Base-by-base conservation (phyloP, 1,140 invertebrate genomes). In the Colletes gigas region DNA sequence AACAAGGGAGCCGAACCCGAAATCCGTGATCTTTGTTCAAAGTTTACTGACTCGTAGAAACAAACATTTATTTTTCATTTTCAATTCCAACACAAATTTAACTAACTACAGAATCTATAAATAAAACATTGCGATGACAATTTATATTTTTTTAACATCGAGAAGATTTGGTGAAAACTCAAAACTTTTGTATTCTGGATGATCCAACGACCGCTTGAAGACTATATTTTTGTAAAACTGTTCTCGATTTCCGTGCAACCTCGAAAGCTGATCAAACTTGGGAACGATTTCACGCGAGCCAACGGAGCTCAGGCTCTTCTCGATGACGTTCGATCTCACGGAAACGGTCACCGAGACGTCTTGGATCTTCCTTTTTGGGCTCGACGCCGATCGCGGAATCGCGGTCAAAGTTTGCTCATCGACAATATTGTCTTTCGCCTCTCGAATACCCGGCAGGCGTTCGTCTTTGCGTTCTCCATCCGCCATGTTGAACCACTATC, bases 401-500 rank as follows among this genome's bases (percentile, higher is more conserved):
- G 44, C 41, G 39, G 60, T 67, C 50, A 60, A 71, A 75, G 83
- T 85, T 86, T 86, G 44, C 66, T 67, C 80, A 71, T 75, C 80
- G 74, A 72, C 66, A 82, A 78, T 82, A 86, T 86, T 73, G 81
- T 86, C 76, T 77, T 21, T 62, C 52, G 60, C 17, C 74, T 72
- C 81, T 82, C 60, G 74, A 71, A 55, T 78, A 60, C 57, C 30
- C 9, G 14, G 50, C 41, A 81, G 55, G 57, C 55, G 39, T 73
- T 69, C 62, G 84, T 87, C 71, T 86, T 67, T 39, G 44, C 65
- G 82, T 78, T 81, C 57, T 50, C 19, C 65, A 74, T 83, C 85
- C 69, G 82, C 85, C 85, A 87, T 87, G 63, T 66, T 82, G 85
- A 66, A 84, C 74, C 84, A 84, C 68, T 86, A 87, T 87, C 82